These are phyloP conservation scores for Phenacoccus solenopsis DNA, from an alignment of 1,140 invertebrate genomes.

Conservation along the genomic window DNA sequence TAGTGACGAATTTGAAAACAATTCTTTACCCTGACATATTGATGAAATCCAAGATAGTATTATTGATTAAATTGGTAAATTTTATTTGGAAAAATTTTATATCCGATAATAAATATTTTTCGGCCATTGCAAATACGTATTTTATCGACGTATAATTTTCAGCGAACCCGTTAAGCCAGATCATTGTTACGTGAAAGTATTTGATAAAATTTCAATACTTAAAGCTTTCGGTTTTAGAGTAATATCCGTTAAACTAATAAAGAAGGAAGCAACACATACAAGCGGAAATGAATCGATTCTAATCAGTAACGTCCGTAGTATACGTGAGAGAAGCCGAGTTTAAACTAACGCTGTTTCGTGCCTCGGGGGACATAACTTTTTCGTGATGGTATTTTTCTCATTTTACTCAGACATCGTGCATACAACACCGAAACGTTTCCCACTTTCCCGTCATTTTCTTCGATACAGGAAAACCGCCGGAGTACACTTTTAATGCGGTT, in stretches of 20 bases:
- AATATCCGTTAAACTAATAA: not conserved
- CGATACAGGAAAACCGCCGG: no score
- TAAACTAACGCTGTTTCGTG: not conserved
- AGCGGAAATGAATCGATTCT: not conserved
- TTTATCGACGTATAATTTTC: no score
- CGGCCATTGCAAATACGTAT: no score
- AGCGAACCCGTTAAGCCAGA: no score
- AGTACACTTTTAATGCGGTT: no score
- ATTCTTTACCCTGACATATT: no score
- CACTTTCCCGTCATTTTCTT: no score
- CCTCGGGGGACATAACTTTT: not conserved
- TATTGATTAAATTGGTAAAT: no score
- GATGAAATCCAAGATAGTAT: no score
- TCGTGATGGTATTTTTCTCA: not conserved
- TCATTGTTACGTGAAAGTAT: slow-evolving; percentile 1
- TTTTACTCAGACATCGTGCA: not conserved
- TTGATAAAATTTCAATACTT: not conserved
- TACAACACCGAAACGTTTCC: not conserved
- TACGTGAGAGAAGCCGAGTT: not conserved
- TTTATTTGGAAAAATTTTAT: no score
- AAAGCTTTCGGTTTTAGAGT: not conserved
- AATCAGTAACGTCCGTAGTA: not conserved
- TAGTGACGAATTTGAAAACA: no score
- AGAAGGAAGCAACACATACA: not conserved
- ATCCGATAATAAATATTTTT: no score